These are phyloP conservation scores for Pseudomyrmex dendroicus DNA, from an alignment of 1,140 invertebrate species.

Conservation along the genomic window DNA sequence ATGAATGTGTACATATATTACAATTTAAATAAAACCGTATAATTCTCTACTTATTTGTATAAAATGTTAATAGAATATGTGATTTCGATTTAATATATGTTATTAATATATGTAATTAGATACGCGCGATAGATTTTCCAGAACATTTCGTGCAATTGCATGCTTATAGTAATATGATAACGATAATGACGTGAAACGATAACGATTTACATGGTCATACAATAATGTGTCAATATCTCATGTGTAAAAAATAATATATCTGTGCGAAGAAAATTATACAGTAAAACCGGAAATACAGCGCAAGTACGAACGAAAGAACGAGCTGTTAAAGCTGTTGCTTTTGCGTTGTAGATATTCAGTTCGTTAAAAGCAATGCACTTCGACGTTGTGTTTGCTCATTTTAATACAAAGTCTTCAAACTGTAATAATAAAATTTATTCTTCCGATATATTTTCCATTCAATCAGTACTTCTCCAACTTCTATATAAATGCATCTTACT, in stretches of 20 bases:
- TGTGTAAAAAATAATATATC: neutral
- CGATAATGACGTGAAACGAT: neutral
- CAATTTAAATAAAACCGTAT: too few relatives aligned
- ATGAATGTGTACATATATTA: too few relatives aligned
- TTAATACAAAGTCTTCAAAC: neutral
- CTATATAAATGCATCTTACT: neutral
- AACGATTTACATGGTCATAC: neutral
- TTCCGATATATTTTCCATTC: neutral
- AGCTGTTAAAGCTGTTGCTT: neutral
- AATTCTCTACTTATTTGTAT: too few relatives aligned
- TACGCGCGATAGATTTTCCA: neutral
- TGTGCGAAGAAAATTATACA: neutral
- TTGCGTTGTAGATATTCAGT: neutral
- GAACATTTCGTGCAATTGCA: neutral
- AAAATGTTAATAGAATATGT: neutral
- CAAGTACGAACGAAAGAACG: neutral
- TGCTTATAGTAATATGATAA: neutral
- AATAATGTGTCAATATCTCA: neutral
- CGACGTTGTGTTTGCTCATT: neutral
- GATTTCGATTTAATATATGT: too few relatives aligned
- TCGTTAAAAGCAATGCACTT: neutral
- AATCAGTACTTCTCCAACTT: neutral
- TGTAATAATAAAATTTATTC: slow-evolving; percentile 11
- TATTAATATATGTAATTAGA: neutral
- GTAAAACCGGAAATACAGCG: neutral